Base-by-base conservation (phyloP, 2,113 vertebrate genomes). In the Peucedramus taeniatus region DNA sequence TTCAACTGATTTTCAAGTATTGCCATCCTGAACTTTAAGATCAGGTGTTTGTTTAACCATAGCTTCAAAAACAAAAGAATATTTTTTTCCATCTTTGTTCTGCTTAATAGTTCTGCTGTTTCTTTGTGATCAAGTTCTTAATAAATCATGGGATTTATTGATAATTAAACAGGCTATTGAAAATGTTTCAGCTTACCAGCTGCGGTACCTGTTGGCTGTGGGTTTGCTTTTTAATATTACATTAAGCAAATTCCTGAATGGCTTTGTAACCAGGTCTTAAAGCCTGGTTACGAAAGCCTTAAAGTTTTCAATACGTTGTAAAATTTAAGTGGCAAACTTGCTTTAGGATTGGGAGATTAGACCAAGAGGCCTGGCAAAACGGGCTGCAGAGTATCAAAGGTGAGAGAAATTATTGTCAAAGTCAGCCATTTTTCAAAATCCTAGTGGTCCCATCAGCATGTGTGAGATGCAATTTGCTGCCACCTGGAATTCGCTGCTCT, bases 391-490 rank as follows among this genome's bases (percentile, higher is more conserved):
- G 27, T 57, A 50, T 68, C n/a, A 27, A 1, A 61, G 47, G 20
- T 59, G 65, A 63, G 39, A 63, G 15, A 35, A 87, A 35, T 35
- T 15, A 10, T 15, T 22, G 45, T 57, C 35, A 19, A 49, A 77
- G n/a, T 50, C 37, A 50, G 8, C 6, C 10, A 50, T 47, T 59
- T 75, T 49, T 72, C 64, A 63, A 26, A 78, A 35, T 33, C 30
- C 44, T 39, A 13, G 1, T 30, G n/a, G 6, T 45, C 44, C 65
- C 21, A 22, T 33, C 26, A 51, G n/a, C 1, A 0, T 40, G 22
- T 7, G 14, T 49, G 74, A 81, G 27, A 53, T 11, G 1, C 33
- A 65, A 4, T 88, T 80, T 69, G 42, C 51, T 85, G 56, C n/a
- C 70, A 60, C 74, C 21, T 61, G 13, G 28, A 50, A 22, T 23